Evolutionary conservation across 2,888 invertebrate species (phyloP), one percentile per base, ranked within the genome.

Genomic region (Erebia ligea): DNA sequence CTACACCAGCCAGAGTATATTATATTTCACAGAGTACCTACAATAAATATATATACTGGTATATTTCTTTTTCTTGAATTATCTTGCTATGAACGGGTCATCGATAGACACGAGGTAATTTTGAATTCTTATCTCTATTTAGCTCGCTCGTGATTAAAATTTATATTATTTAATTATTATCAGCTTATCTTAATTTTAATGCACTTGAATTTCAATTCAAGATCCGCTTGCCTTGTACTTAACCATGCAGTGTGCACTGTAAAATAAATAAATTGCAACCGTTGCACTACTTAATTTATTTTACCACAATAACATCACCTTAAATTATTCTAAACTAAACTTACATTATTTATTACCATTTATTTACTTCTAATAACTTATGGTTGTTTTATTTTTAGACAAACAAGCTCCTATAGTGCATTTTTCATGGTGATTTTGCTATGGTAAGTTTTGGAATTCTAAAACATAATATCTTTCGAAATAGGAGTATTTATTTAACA

Each of bases 351-450:
- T 17, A n/a, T 8, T 17, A 52, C 17, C 8, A 52, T 17, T 1
- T 17, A 17, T 52, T 17, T 17, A 48, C n/a, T 52, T 25, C 13
- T 15, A 58, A 40, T 40, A n/a, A 17, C n/a, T 57, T 61, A 67
- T 42, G 9, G 54, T 52, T 54, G 1, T 68, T 63, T 63, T 63
- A 56, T 57, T 69, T 69, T 57, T 68, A 68, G 68, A 68, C 42
- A 34, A 34, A 34, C 34, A 62, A 64, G 54, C 13, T 25, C 50
- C n/a, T 25, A 42, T 34, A 48, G 21, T 34, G 34, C 9, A 57
- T 63, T 68, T 57, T 57, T 13, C 25, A 54, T 67, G 40, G 40
- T 54, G 34, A 50, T 64, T 19, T 52, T 34, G 40, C n/a, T 17
- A 64, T 64, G 64, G 64, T 64, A 64, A 64, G 64, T 64, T 54